Base-by-base conservation (phyloP, 2,888 invertebrate species). In the Nymphalis urticae region DNA sequence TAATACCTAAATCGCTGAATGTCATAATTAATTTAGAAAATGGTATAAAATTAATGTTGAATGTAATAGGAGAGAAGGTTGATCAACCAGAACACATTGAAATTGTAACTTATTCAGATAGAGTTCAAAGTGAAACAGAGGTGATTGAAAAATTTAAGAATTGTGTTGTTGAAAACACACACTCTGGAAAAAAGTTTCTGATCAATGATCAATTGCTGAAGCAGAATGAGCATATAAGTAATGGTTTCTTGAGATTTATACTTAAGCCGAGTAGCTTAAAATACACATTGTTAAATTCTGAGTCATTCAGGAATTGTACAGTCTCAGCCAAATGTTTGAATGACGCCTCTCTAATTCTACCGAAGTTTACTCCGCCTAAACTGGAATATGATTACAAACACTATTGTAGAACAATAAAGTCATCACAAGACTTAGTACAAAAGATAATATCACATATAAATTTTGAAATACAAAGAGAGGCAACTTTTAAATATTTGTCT, bases 1-100 rank as follows among this genome's bases (percentile, higher is more conserved):
- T 94, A 67, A 87, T 95, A 69, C 91, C 94, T 61, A 87, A 93
- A 67, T 85, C 92, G 53, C 82, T 95, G 64, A 93, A 94, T 78
- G 79, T 87, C 19, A 92, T 93, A 72, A 87, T 95, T 59, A 90
- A 90, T 73, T 78, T 95, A 69, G 90, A 93, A 53, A 87, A 92
- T 70, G 95, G 95, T 13, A 87, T 89, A 60, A 94, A 93, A 85
- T 86, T 95, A 7, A 85, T 92, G 50, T 82, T 95, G 32, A 92
- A 91, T 51, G 80, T 89, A 61, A 81, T 92, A 7, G 85, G 87
- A 1, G 82, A 84, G 63, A 78, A 76, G n/a, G 78, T 88, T 3
- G 84, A 85, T 4, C 84, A 87, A 71, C 89, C 90, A 0, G 86
- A 89, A 53, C 89, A 93, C 27, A 88, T 94, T 73, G 93, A 94